Evolutionary conservation across 1,140 invertebrate species (phyloP), one percentile per base, ranked within the genome.

Genomic region (Diprion similis): DNA sequence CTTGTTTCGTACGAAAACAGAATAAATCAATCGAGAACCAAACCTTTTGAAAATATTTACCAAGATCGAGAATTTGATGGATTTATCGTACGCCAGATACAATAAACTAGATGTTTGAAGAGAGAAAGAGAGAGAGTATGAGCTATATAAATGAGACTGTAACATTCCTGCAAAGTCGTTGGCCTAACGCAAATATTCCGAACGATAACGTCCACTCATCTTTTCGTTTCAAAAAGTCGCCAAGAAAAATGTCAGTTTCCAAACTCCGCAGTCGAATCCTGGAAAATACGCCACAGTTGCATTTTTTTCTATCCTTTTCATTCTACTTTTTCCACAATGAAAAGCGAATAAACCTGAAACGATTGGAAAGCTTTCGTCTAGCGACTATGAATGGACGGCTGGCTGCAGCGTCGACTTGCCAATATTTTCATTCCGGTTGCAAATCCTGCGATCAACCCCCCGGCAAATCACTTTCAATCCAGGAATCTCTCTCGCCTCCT

Each of bases 371-470:
- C 66, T 68, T 17, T 11, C 10, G 37, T 19, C 37, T 68, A 68
- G 17, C 51, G n/a, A 59, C 66, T 68, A 10, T 68, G 66, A 45
- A 59, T 59, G 51, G 37, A 17, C 37, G 66, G 9, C 66, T 18
- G 17, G 66, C 10, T 45, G 66, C 66, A 68, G 15, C 66, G 66
- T 4, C 37, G 37, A 45, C 66, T 68, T 19, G 66, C 66, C 66
- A 18, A 68, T 68, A 68, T 68, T 68, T 68, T 68, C 66, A 68
- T 68, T 68, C 66, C 66, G 66, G 66, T 68, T 68, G 66, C 66
- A 68, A 68, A 68, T 68, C 66, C 66, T 11, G 66, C 37, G 66
- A 68, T 68, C 66, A 68, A 68, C 66, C 37, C 10, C 10, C 66
- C 17, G 66, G 66, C 66, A 19, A 68, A 68, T 68, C 66, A 45